These are phyloP conservation scores for Caloenas nicobarica DNA, from an alignment of 2,113 vertebrate genomes.

Conservation along the genomic window DNA sequence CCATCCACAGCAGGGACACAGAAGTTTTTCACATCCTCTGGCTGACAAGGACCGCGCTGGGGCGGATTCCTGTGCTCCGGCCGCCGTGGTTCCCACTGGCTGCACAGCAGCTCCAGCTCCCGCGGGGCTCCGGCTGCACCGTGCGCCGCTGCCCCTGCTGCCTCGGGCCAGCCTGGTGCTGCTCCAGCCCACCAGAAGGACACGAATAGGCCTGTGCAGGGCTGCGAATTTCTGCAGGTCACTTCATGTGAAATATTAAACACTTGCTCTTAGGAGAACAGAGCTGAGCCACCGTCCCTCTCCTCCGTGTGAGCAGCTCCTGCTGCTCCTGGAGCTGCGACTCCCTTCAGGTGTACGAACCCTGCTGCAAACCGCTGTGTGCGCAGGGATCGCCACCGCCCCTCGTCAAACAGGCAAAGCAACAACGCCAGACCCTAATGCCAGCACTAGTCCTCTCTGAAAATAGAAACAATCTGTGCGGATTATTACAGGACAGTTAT, in stretches of 20 bases:
- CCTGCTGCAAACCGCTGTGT: background rate
- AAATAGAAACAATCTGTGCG: conserved; percentile 20
- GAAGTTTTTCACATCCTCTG: background rate
- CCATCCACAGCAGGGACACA: background rate
- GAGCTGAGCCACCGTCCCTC: background rate
- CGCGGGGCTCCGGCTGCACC: background rate
- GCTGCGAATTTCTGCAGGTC: background rate
- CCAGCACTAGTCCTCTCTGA: conserved; percentile 9
- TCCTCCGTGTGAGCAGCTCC: background rate
- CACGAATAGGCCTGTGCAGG: background rate
- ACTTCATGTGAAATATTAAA: background rate
- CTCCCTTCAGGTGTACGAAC: background rate
- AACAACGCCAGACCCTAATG: conserved; percentile 7
- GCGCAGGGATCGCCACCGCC: background rate
- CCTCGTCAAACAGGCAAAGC: background rate
- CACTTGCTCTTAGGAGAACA: background rate
- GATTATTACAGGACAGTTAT: conserved; percentile 57
- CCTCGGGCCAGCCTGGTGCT: too few relatives aligned
- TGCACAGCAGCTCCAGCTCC: background rate
- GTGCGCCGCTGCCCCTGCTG: too few relatives aligned
- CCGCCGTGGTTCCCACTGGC: background rate
- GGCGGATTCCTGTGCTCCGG: background rate
- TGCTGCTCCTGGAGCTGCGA: background rate
- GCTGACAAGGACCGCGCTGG: background rate
- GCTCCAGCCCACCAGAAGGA: background rate